Evolutionary conservation across 1,140 invertebrate genomes (phyloP).

Genomic region (Meloidogyne hapla): DNA sequence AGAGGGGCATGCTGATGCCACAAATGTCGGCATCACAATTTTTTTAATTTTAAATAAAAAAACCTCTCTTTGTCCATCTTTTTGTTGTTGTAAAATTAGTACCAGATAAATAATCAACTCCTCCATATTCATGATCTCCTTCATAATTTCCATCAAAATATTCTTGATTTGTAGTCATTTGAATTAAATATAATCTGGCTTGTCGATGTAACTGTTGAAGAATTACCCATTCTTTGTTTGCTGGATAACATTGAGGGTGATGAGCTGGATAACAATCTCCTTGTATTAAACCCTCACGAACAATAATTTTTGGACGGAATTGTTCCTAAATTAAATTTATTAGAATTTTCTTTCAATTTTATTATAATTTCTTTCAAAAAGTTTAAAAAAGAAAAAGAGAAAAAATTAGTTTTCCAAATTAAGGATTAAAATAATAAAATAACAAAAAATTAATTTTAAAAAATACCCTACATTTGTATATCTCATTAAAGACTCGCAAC

Average conservation of each 20-base stretch:
- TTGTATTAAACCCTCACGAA: slow-evolving; percentile 30
- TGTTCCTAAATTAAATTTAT: slow-evolving; percentile 14
- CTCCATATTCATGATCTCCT: not conserved
- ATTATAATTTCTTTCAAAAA: too few species aligned
- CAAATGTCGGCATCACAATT: too few species aligned
- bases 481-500: slow-evolving; percentile 41
- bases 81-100: not conserved
- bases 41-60: slow-evolving; percentile 9
- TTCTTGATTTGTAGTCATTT: not conserved
- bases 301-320: slow-evolving; percentile 37
- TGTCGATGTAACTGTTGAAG: slow-evolving; percentile 38
- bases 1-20: too few species aligned
- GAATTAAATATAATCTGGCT: slow-evolving; percentile 27
- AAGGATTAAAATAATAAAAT: too few species aligned
- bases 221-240: slow-evolving; percentile 37
- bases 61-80: not conserved
- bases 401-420: too few species aligned
- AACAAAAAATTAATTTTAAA: not conserved
- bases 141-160: not conserved
- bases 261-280: slow-evolving; percentile 38
- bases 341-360: too few species aligned
- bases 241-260: slow-evolving; percentile 37
- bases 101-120: not conserved
- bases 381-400: too few species aligned
- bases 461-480: slow-evolving; percentile 30